These are phyloP conservation scores for Sanderia malayensis DNA, from an alignment of 30 jellyfish, hydroid and myxozoan genomes.

Conservation along the genomic window DNA sequence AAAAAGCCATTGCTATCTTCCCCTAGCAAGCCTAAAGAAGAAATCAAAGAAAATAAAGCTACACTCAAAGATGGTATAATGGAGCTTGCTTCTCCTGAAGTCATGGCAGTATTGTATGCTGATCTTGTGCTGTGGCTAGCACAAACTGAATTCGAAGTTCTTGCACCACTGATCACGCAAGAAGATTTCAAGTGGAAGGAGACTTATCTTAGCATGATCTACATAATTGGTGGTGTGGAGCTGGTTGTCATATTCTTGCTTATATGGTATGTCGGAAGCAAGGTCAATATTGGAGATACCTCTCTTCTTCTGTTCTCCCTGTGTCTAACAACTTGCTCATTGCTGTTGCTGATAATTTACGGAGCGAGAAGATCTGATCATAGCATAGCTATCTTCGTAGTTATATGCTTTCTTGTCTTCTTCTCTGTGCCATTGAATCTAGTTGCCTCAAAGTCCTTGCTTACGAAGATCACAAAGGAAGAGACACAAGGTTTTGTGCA, in stretches of 20 bases:
- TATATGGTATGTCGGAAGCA: conserved; percentile 80
- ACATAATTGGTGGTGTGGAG: conserved; percentile 91
- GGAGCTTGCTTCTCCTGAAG: conserved; percentile 73
- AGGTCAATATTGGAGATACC: conserved; percentile 57
- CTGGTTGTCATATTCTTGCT: conserved; percentile 67
- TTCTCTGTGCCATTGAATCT: conserved; percentile 89
- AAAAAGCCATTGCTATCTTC: conserved; percentile 52
- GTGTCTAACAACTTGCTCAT: conserved; percentile 72
- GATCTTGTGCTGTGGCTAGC: conserved; percentile 93
- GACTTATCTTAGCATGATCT: conserved; percentile 65
- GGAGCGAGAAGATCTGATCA: conserved; percentile 60
- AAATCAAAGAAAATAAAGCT: conserved; percentile 20
- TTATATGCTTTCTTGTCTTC: conserved; percentile 73
- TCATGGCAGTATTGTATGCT: conserved; percentile 74
- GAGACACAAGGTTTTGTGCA: conserved; percentile 94
- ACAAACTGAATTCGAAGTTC: conserved; percentile 97
- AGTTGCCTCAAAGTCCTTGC: conserved; percentile 87
- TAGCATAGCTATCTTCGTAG: conserved; percentile 53
- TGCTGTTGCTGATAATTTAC: conserved; percentile 72
- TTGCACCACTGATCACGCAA: conserved; percentile 91
- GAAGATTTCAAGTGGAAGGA: conserved; percentile 95
- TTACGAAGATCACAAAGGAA: conserved; percentile 82
- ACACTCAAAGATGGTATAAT: conserved; percentile 44
- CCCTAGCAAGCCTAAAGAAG: conserved; percentile 4
- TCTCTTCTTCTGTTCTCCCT: conserved; percentile 69